Percentiles rank a stretch among this genome's conserved stretches.
phyloP scores from a whole-genome alignment of 2,797 vertebrate genomes.

The Yasuhikotakia modesta region DNA sequence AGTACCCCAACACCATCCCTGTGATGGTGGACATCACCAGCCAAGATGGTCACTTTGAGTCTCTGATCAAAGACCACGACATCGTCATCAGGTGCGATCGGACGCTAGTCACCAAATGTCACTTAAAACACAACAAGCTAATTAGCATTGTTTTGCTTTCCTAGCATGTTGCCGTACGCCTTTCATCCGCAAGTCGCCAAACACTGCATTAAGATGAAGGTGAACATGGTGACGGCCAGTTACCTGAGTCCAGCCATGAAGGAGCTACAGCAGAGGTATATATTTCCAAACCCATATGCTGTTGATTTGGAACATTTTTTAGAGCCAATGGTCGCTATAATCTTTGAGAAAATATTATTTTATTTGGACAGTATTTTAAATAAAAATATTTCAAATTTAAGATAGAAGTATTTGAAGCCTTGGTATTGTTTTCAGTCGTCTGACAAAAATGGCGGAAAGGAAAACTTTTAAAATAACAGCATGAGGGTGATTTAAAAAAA shows the following conservation, averaged over 20 bases:
- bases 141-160: background rate
- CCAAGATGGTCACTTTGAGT: conserved; percentile 81
- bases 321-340: too few species aligned
- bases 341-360: too few species aligned
- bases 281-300: too few species aligned
- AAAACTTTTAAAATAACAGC: too few species aligned
- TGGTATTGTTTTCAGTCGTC: too few species aligned
- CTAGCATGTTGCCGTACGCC: conserved; percentile 86
- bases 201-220: conserved; percentile 87
- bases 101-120: background rate
- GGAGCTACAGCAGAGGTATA: conserved; percentile 77
- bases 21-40: conserved; percentile 81
- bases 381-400: too few species aligned
- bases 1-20: conserved; percentile 82
- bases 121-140: background rate
- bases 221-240: conserved; percentile 94
- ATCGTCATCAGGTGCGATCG: conserved; percentile 88
- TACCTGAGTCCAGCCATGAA: conserved; percentile 90
- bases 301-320: too few species aligned
- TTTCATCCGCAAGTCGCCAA: conserved; percentile 89
- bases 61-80: conserved; percentile 86
- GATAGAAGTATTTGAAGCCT: too few species aligned
- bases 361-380: too few species aligned
- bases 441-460: too few species aligned
- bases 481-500: too few species aligned